Evolutionary conservation across 1,140 invertebrate species (phyloP), one percentile per base, ranked within the genome.

Genomic region (Lordiphosa mommai): DNA sequence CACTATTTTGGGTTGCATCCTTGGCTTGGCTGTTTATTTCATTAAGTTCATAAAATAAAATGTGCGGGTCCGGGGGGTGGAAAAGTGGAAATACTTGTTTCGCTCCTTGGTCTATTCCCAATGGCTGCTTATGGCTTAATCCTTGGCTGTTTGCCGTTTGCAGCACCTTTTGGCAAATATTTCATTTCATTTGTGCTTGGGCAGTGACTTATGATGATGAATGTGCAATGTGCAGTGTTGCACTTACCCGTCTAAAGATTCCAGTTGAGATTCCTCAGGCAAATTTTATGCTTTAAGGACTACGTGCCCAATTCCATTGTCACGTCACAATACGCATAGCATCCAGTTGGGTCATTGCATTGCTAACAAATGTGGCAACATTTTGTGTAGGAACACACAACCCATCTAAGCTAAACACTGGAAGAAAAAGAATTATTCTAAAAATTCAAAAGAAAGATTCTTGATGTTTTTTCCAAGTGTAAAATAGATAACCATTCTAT

Each of bases 131-230:
- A 52, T 27, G 67, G 56, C 63, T 84, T 60, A 67, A 72, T 71
- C 58, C 56, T 67, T 67, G 77, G 53, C 64, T 68, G 59, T 65
- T 65, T 56, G 50, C 20, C 27, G 50, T 40, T 30, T 38, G 52
- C 27, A 27, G 61, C 46, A 60, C 58, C 60, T 58, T 37, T 53
- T 57, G 13, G 65, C 65, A 74, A 61, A 82, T 77, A 86, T 82
- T 86, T 86, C 80, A 86, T 86, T 85, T 85, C 61, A 79, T 85
- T 76, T 71, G 61, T 51, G 55, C 65, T 57, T 52, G 72, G 79
- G 73, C 74, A 72, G 69, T 87, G 85, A 87, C 79, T 87, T 87
- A 87, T 87, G 85, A 87, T 87, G 85, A 87, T 87, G 76, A 87
- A 87, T 87, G 72, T 71, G 40, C 23, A 43, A 43, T 43, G 37